phyloP scores from a whole-genome alignment of 2,113 vertebrate genomes.

The Oncorhynchus mykiss region DNA sequence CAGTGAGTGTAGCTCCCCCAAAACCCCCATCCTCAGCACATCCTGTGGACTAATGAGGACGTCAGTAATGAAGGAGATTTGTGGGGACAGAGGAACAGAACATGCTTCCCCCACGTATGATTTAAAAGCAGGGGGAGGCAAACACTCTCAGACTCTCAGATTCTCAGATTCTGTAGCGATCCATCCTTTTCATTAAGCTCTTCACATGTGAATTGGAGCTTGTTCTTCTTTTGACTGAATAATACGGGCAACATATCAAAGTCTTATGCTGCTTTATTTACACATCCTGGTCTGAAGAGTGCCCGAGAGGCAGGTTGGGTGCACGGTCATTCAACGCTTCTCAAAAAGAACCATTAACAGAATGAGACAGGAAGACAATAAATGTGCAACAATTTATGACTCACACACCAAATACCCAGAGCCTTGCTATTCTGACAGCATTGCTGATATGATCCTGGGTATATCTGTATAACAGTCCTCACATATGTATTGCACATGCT shows the following conservation, averaged over 20 bases:
- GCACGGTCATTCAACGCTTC: slow-evolving; percentile 36
- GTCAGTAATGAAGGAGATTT: slow-evolving; percentile 63
- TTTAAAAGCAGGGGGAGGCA: slow-evolving; percentile 44
- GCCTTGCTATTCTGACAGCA: no score
- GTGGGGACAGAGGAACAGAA: slow-evolving; percentile 62
- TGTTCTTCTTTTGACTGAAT: slow-evolving; percentile 52
- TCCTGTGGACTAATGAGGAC: slow-evolving; percentile 54
- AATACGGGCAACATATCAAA: slow-evolving; percentile 57
- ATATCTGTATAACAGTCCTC: no score
- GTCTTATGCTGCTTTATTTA: slow-evolving; percentile 68
- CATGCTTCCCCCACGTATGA: slow-evolving; percentile 57
- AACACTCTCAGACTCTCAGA: no score
- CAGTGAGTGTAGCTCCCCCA: slow-evolving; percentile 55
- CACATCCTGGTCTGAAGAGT: slow-evolving; percentile 43
- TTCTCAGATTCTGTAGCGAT: slow-evolving; percentile 54
- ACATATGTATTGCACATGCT: no score
- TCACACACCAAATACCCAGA: no score
- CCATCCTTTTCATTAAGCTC: slow-evolving; percentile 52
- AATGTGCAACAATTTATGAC: no score
- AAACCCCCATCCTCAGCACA: slow-evolving; percentile 68
- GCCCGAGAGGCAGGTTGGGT: not conserved
- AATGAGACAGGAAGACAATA: no score
- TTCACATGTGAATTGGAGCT: slow-evolving; percentile 32
- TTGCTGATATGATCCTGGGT: no score
- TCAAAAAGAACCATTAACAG: not conserved